phyloP scores from a whole-genome alignment of 2,888 invertebrate species.

The Mythimna albipuncta region DNA sequence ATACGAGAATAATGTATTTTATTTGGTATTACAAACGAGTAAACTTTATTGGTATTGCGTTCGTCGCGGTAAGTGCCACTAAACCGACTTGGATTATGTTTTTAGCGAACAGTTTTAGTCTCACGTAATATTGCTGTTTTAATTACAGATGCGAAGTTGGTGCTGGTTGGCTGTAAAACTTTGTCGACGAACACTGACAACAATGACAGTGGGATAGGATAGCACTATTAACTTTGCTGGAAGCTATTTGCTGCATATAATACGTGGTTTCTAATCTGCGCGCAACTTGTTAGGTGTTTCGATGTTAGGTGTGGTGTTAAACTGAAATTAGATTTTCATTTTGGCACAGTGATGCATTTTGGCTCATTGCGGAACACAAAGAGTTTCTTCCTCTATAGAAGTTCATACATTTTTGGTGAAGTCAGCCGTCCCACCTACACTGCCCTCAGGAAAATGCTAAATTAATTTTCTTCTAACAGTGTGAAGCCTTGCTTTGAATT shows the following conservation, averaged over 20 bases:
- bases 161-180: constrained; percentile 58
- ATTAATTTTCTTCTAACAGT: constrained; percentile 39
- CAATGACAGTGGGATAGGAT: constrained; percentile 56
- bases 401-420: not conserved
- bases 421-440: not conserved
- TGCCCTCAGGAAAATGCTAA: constrained; percentile 4
- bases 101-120: constrained; percentile 51
- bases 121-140: constrained; percentile 56
- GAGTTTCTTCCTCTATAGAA: constrained; percentile 5
- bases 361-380: not conserved
- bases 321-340: constrained; percentile 6
- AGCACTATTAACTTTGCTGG: constrained; percentile 45
- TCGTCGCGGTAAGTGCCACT: constrained; percentile 39
- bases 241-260: constrained; percentile 44
- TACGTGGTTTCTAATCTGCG: constrained; percentile 39
- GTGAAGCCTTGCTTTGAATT: constrained; percentile 33
- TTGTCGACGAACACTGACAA: constrained; percentile 53
- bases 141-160: constrained; percentile 55
- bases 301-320: constrained; percentile 6
- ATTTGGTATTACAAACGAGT: constrained; percentile 31
- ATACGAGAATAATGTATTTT: constrained; percentile 36
- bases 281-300: constrained; percentile 34
- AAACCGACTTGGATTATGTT: constrained; percentile 53
- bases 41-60: constrained; percentile 40
- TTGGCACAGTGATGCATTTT: not conserved